Percentiles rank a stretch among this genome's conserved stretches.
phyloP scores from a whole-genome alignment of 2,888 invertebrate species.

The Norana najaformis region DNA sequence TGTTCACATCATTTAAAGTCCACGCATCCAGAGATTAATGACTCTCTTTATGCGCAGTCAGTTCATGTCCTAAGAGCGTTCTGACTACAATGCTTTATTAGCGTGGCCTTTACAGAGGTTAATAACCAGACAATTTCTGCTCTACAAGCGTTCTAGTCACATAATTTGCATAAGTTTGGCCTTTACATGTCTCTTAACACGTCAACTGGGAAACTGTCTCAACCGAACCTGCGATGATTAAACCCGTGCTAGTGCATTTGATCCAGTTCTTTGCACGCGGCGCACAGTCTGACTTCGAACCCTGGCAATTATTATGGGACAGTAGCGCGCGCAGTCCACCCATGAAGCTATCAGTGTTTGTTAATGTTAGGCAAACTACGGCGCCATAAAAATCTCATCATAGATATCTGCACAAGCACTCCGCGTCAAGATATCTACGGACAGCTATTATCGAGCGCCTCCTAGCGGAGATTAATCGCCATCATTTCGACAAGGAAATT shows the following conservation, averaged over 20 bases:
- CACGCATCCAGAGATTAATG: not conserved
- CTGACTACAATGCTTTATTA: not conserved
- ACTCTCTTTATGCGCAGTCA: not conserved
- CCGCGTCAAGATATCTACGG: constrained; percentile 5
- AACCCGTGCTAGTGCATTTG: not conserved
- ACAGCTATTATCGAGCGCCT: not conserved
- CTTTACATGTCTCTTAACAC: not conserved
- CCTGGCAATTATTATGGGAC: not conserved
- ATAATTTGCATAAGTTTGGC: not conserved
- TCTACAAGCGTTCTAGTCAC: not conserved
- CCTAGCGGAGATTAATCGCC: not conserved
- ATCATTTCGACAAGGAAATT: not conserved
- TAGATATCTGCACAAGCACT: not conserved
- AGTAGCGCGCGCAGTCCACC: not conserved
- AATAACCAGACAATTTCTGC: not conserved
- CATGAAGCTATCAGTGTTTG: not conserved
- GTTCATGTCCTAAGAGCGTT: not conserved
- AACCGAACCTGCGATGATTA: not conserved
- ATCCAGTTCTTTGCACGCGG: too few species aligned
- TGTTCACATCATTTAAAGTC: too few species aligned
- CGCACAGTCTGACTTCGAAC: not conserved
- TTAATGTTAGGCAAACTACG: not conserved
- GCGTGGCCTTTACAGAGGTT: not conserved
- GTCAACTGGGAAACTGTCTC: not conserved
- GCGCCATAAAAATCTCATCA: not conserved